Conservation (phyloP, 1,140 invertebrate species). For the Archivesica marissinica region DNA sequence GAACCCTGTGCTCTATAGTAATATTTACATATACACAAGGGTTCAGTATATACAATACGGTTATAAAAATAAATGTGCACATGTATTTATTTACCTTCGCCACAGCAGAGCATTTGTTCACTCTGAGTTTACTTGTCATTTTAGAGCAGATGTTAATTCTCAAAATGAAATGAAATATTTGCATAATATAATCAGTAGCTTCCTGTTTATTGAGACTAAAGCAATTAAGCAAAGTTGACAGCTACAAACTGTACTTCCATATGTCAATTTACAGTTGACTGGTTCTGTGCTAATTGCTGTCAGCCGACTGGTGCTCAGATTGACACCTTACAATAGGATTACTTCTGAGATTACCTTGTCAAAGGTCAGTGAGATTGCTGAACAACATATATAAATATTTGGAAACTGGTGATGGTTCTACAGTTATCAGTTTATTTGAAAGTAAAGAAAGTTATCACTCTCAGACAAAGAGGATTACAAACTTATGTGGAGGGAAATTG, state of each 20-base stretch:
- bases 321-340: background rate
- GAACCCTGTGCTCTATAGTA: too few species aligned
- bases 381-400: background rate
- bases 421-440: background rate
- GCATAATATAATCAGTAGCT: too few species aligned
- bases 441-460: too few species aligned
- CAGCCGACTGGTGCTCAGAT: constrained; percentile 31
- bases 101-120: too few species aligned
- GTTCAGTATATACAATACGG: too few species aligned
- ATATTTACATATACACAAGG: too few species aligned
- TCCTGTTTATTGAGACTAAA: background rate
- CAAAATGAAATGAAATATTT: too few species aligned
- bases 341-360: background rate
- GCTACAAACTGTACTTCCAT: too few species aligned
- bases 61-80: too few species aligned
- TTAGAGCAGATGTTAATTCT: too few species aligned
- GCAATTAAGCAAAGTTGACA: background rate
- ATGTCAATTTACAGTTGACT: background rate
- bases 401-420: background rate
- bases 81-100: too few species aligned
- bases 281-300: background rate
- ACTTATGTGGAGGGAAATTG: constrained; percentile 21
- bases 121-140: too few species aligned
- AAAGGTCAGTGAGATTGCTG: background rate
- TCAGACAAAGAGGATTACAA: constrained; percentile 33